These are phyloP conservation scores for Aquatica leii DNA, from an alignment of 2,888 invertebrate species.

Conservation along the genomic window DNA sequence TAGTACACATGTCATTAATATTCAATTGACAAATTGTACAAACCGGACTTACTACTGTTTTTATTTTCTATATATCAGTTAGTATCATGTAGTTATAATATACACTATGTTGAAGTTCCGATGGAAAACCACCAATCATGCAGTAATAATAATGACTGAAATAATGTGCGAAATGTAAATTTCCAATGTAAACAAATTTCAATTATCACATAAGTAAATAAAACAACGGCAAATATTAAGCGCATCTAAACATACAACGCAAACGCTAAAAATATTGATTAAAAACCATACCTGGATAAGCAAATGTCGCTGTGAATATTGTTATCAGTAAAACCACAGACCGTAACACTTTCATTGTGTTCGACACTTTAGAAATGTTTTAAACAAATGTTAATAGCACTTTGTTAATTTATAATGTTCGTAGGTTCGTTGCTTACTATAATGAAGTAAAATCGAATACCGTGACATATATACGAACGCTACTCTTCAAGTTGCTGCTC, in stretches of 20 bases:
- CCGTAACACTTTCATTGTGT: slow-evolving; percentile 26
- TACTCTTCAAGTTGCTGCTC: slow-evolving; percentile 22
- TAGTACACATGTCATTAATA: too few relatives aligned
- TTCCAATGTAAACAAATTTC: too few relatives aligned
- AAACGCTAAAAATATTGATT: slow-evolving; percentile 19
- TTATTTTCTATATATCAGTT: too few relatives aligned
- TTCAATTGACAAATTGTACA: too few relatives aligned
- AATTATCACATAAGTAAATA: too few relatives aligned
- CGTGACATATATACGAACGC: slow-evolving; percentile 30
- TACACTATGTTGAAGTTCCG: too few relatives aligned
- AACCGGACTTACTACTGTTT: too few relatives aligned
- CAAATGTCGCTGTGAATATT: slow-evolving; percentile 10
- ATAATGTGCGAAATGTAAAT: too few relatives aligned
- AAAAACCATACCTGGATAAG: slow-evolving; percentile 23
- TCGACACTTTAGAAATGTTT: slow-evolving; percentile 7
- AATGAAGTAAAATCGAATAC: slow-evolving; percentile 29
- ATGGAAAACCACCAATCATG: too few relatives aligned
- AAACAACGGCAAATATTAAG: too few relatives aligned
- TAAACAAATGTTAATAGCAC: neutral
- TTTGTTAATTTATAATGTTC: slow-evolving; percentile 1
- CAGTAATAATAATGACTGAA: too few relatives aligned
- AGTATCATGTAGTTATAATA: too few relatives aligned
- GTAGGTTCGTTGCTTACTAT: slow-evolving; percentile 18
- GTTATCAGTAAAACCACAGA: slow-evolving; percentile 24
- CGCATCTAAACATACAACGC: neutral